Conservation (phyloP, 2,797 vertebrate species). For the Natrix natrix region DNA sequence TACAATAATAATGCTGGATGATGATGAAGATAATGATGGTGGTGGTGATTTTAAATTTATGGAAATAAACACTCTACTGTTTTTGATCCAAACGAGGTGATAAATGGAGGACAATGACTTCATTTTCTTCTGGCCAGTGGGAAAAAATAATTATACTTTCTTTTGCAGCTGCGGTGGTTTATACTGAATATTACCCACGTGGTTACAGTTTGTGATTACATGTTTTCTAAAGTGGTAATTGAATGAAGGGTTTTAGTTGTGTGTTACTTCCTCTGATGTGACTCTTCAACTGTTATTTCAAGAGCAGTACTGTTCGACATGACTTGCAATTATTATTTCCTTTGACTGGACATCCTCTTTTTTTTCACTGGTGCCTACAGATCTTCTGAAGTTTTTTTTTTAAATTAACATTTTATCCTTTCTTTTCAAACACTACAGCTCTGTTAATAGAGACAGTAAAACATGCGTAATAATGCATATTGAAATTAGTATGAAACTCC, state of each 20-base stretch:
- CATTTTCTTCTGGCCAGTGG: not conserved
- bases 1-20: not conserved
- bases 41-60: not conserved
- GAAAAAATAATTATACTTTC: not conserved
- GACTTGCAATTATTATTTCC: not conserved
- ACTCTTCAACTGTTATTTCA: not conserved
- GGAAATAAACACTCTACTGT: not conserved
- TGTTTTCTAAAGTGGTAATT: not conserved
- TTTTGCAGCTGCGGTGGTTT: not conserved
- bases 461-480: not conserved
- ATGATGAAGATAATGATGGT: not conserved
- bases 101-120: not conserved
- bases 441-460: slow-evolving; percentile 2
- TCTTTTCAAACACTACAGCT: not conserved
- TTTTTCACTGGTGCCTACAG: slow-evolving; percentile 6
- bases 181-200: not conserved
- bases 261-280: not conserved
- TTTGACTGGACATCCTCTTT: slow-evolving; percentile 15
- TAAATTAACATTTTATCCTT: slow-evolving; percentile 5
- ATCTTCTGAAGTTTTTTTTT: not conserved
- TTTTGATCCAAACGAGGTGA: not conserved
- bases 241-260: not conserved
- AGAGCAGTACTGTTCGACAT: not conserved
- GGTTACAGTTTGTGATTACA: not conserved
- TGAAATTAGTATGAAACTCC: slow-evolving; percentile 8